These are phyloP conservation scores for Drosophila multiciliata DNA, from an alignment of 2,888 invertebrate genomes.

Conservation along the genomic window DNA sequence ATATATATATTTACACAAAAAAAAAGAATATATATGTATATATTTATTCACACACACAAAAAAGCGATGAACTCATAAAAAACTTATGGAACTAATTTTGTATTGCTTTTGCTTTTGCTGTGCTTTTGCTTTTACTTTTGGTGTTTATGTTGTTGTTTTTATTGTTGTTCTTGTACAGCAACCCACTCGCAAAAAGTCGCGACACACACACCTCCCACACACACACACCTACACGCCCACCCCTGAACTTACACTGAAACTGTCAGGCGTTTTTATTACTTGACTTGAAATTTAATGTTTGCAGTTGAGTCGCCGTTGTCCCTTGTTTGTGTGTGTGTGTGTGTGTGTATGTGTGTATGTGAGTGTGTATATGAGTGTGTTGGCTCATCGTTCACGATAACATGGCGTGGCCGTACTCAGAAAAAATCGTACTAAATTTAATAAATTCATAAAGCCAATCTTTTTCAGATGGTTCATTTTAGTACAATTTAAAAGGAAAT, in stretches of 20 bases:
- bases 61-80: constrained; percentile 82
- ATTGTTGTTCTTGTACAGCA: constrained; percentile 56
- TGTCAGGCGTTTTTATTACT: constrained; percentile 53
- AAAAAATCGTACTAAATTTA: not conserved
- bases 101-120: constrained; percentile 78
- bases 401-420: constrained; percentile 48
- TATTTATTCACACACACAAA: constrained; percentile 52
- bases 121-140: constrained; percentile 71
- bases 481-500: no score
- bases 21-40: constrained; percentile 42
- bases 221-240: constrained; percentile 21
- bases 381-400: constrained; percentile 63
- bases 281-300: constrained; percentile 62
- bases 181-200: constrained; percentile 61
- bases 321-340: constrained; percentile 41
- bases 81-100: constrained; percentile 81
- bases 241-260: constrained; percentile 12
- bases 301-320: constrained; percentile 61
- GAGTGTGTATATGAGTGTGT: constrained; percentile 10
- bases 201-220: constrained; percentile 25
- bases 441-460: not conserved
- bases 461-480: not conserved
- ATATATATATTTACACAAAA: not conserved
- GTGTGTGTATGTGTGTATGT: constrained; percentile 16
- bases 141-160: constrained; percentile 23